These are phyloP conservation scores for Melipona quadrifasciata DNA, from an alignment of 1,140 invertebrate species.

Conservation along the genomic window DNA sequence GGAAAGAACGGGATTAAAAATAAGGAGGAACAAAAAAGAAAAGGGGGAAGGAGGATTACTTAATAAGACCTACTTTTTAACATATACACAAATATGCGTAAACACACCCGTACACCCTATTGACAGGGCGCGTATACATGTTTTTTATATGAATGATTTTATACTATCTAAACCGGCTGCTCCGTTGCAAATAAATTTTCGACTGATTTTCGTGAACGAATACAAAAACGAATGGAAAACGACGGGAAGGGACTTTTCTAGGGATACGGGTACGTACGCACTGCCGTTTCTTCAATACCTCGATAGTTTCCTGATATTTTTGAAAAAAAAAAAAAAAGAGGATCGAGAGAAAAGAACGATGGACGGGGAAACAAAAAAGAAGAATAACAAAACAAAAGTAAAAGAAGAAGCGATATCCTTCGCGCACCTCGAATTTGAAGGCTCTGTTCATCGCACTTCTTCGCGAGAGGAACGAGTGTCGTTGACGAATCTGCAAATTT, in stretches of 20 bases:
- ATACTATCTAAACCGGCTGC: slow-evolving; percentile 49
- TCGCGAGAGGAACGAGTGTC: background rate
- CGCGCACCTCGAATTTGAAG: slow-evolving; percentile 43
- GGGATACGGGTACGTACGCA: slow-evolving; percentile 43
- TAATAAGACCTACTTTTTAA: slow-evolving; percentile 50
- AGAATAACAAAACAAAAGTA: background rate
- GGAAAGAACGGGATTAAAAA: slow-evolving; percentile 35
- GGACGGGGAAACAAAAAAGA: too few species aligned
- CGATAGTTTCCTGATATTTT: slow-evolving; percentile 69
- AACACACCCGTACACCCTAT: slow-evolving; percentile 45
- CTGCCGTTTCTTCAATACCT: slow-evolving; percentile 62
- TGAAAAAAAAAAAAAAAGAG: slow-evolving; percentile 45
- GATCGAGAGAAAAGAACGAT: background rate
- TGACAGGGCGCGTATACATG: slow-evolving; percentile 20
- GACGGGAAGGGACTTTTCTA: slow-evolving; percentile 4
- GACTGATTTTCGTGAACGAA: slow-evolving; percentile 38
- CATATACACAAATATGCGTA: slow-evolving; percentile 33
- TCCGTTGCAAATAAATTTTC: slow-evolving; percentile 16
- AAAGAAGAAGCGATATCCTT: slow-evolving; percentile 23
- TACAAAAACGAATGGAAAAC: background rate
- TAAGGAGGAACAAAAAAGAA: slow-evolving; percentile 17
- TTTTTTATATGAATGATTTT: slow-evolving; percentile 53
- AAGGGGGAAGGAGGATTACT: slow-evolving; percentile 4
- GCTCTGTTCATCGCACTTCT: slow-evolving; percentile 24
- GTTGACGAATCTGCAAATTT: slow-evolving; percentile 53